A percentile compares a stretch with the other conserved stretches of the same genome.
These are phyloP conservation scores for Caenorhabditis sp. DNA, from an alignment of 2,888 invertebrate species.

Conservation along the genomic window DNA sequence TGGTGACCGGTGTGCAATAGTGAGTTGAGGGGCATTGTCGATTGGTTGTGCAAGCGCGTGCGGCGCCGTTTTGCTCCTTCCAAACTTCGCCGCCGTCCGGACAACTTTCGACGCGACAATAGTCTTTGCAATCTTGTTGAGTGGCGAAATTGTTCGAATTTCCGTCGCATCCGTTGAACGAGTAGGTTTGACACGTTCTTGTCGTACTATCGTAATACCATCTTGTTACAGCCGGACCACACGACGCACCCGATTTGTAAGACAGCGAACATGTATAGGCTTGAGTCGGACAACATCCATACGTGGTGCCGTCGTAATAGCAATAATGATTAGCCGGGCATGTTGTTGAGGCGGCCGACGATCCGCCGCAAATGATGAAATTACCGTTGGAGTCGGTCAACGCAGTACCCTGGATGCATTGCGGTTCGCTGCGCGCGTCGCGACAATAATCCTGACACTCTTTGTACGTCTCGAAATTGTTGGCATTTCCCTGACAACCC, in stretches of 20 bases:
- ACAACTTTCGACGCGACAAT: conserved; percentile 69
- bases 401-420: conserved; percentile 70
- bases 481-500: conserved; percentile 69
- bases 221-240: conserved; percentile 70
- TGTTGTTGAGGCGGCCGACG: conserved; percentile 61
- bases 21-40: conserved; percentile 69
- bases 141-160: conserved; percentile 70
- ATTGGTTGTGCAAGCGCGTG: conserved; percentile 66
- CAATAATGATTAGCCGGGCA: conserved; percentile 71
- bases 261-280: conserved; percentile 70
- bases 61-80: conserved; percentile 68
- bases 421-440: conserved; percentile 66
- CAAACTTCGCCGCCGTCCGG: conserved; percentile 70
- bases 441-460: conserved; percentile 70
- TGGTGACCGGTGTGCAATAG: conserved; percentile 69
- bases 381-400: conserved; percentile 70
- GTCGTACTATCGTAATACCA: conserved; percentile 64
- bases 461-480: conserved; percentile 70
- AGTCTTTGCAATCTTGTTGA: conserved; percentile 69
- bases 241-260: conserved; percentile 68
- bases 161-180: conserved; percentile 71
- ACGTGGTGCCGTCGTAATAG: conserved; percentile 70
- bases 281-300: conserved; percentile 70
- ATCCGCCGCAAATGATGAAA: conserved; percentile 69
- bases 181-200: conserved; percentile 61